phyloP scores from a whole-genome alignment of 1,140 invertebrate species.

The Calephelis virginiensis region DNA sequence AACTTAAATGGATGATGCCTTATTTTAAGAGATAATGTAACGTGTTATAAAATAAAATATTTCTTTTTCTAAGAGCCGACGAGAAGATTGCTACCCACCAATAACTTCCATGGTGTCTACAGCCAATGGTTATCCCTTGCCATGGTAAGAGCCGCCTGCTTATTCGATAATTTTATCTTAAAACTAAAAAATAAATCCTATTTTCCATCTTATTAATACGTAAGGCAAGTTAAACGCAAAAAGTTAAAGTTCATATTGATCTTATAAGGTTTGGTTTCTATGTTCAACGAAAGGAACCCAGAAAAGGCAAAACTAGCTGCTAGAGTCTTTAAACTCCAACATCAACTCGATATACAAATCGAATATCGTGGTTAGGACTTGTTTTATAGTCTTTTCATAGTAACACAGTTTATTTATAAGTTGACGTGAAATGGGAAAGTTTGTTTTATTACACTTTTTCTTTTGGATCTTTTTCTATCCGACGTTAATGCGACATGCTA shows the following conservation, averaged over 20 bases:
- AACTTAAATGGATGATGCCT: too few relatives aligned
- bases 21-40: too few relatives aligned
- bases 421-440: constrained; percentile 12
- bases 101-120: too few relatives aligned
- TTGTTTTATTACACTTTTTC: constrained; percentile 15
- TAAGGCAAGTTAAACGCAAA: too few relatives aligned
- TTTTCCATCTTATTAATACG: too few relatives aligned
- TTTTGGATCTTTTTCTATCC: background rate
- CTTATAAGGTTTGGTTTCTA: background rate
- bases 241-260: background rate
- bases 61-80: too few relatives aligned
- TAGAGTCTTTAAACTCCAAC: constrained; percentile 5
- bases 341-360: background rate
- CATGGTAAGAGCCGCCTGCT: too few relatives aligned
- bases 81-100: too few relatives aligned
- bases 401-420: constrained; percentile 16
- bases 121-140: too few relatives aligned
- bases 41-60: too few relatives aligned
- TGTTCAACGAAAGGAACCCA: background rate
- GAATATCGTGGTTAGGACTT: constrained; percentile 1
- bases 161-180: too few relatives aligned
- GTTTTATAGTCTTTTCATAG: background rate
- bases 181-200: too few relatives aligned
- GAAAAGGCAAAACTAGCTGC: background rate
- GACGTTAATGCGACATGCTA: constrained; percentile 8